Conservation (phyloP, 2,888 invertebrate species). For the Philaethria dido region DNA sequence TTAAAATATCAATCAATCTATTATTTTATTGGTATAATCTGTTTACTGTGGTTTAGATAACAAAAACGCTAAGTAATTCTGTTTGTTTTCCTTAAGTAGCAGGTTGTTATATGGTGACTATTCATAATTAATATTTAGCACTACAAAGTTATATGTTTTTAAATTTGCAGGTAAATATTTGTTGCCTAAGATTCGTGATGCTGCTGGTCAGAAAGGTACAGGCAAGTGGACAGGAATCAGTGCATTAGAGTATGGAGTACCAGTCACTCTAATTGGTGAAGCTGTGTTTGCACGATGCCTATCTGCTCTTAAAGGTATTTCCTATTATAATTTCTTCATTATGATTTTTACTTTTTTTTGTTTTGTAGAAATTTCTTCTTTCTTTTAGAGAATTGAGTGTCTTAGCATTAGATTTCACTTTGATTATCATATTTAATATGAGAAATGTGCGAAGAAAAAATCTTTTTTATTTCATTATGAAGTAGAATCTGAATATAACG, state of each 20-base stretch:
- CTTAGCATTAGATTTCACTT: too few relatives aligned
- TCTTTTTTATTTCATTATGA: too few relatives aligned
- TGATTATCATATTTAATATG: too few relatives aligned
- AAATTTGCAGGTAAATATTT: slow-evolving; percentile 85
- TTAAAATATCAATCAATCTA: too few relatives aligned
- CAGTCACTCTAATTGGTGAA: slow-evolving; percentile 99
- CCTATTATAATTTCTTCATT: too few relatives aligned
- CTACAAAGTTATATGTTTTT: neutral
- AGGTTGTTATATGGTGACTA: neutral
- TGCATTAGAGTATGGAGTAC: slow-evolving; percentile 97
- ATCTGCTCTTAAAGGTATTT: slow-evolving; percentile 91
- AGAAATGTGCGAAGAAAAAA: too few relatives aligned
- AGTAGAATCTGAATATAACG: too few relatives aligned
- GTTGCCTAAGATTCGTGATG: slow-evolving; percentile 96
- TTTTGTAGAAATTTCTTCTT: too few relatives aligned
- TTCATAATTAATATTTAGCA: neutral
- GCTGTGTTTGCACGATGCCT: slow-evolving; percentile 98
- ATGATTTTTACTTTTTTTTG: too few relatives aligned
- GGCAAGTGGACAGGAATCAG: slow-evolving; percentile 99
- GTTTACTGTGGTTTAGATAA: neutral
- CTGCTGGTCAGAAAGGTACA: slow-evolving; percentile 99
- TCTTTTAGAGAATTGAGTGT: too few relatives aligned
- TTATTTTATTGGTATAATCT: neutral
- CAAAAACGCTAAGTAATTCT: slow-evolving; percentile 9
- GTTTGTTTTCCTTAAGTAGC: neutral